Conservation (phyloP, 2,113 vertebrate genomes). For the Myiagra hebetior region DNA sequence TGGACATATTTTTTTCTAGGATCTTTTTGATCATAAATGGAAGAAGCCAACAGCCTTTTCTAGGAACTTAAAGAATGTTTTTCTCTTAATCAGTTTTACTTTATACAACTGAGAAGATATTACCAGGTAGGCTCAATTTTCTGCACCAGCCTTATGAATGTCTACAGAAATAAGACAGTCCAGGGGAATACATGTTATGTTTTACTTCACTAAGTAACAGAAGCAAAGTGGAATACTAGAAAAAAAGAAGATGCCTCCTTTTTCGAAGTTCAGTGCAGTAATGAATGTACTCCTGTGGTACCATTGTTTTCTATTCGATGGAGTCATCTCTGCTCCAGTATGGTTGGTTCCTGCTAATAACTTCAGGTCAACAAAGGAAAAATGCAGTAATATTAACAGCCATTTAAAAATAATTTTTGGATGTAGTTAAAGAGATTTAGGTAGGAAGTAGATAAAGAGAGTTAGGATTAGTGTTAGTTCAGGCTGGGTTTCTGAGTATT, state of each 20-base stretch:
- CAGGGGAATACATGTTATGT: not conserved
- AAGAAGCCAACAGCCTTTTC: conserved; percentile 31
- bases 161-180: conserved; percentile 1
- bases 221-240: not conserved
- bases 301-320: not conserved
- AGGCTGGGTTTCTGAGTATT: not conserved
- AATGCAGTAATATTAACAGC: not conserved
- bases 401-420: not conserved
- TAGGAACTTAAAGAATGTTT: conserved; percentile 17
- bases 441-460: too few relatives aligned
- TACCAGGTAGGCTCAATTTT: conserved; percentile 27
- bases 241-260: not conserved
- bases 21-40: conserved; percentile 37
- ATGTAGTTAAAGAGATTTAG: not conserved
- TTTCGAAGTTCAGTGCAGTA: not conserved
- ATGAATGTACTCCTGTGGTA: not conserved
- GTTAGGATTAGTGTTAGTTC: not conserved
- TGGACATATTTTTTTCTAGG: conserved; percentile 7
- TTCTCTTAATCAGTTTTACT: conserved; percentile 28
- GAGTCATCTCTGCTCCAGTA: not conserved
- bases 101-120: not conserved
- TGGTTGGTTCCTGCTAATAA: not conserved
- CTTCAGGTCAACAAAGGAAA: not conserved
- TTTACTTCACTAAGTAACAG: conserved; percentile 17
- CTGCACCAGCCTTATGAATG: not conserved